Percentiles rank a stretch among this genome's conserved stretches.
Conservation (phyloP, 2,113 vertebrate species). For the Silurus asotus region DNA sequence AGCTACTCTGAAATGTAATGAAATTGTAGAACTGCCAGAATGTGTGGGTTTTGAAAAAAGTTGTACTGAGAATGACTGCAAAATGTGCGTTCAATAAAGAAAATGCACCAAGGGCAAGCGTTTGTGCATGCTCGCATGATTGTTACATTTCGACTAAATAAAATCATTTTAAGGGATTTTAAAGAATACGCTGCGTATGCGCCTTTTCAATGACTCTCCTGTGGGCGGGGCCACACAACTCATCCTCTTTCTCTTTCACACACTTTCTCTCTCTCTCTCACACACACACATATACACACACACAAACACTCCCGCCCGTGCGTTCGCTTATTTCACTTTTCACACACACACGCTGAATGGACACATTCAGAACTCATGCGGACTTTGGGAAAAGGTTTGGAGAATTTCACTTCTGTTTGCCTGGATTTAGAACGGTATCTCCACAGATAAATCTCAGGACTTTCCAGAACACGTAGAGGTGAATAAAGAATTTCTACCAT, state of each 20-base stretch:
- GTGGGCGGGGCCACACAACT: slow-evolving; percentile 4
- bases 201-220: neutral
- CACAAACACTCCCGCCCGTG: neutral
- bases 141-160: neutral
- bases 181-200: too few species aligned
- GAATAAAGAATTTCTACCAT: neutral
- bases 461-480: neutral
- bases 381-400: neutral
- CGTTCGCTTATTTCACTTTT: neutral
- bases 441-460: neutral
- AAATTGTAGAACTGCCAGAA: neutral
- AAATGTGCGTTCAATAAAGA: neutral
- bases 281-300: neutral
- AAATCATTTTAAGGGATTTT: neutral
- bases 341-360: slow-evolving; percentile 3
- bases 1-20: neutral
- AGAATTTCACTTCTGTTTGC: neutral
- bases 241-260: neutral
- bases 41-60: neutral
- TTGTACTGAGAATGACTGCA: neutral
- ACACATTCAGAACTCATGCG: neutral
- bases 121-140: neutral
- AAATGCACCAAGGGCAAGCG: neutral
- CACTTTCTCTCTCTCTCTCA: neutral
- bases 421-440: neutral